A percentile compares a stretch with the other conserved stretches of the same genome.
Evolutionary conservation across 2,113 vertebrate genomes (phyloP).

Genomic region (Antechinus flavipes): DNA sequence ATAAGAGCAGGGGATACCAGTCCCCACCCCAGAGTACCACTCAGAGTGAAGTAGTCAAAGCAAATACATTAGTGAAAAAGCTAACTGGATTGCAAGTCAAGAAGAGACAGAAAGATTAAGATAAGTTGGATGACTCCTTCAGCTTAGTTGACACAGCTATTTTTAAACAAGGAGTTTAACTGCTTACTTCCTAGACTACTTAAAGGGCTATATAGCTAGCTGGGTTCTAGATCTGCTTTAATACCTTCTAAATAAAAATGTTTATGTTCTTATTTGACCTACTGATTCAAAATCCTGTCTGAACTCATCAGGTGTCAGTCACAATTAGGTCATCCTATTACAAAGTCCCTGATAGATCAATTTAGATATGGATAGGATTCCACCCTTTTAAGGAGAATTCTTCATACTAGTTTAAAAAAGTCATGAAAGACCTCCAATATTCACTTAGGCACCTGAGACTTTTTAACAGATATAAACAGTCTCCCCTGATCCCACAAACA

Average conservation of each 20-base stretch:
- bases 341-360: not conserved
- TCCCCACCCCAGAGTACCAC: not conserved
- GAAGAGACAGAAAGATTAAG: not conserved
- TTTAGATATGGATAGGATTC: not conserved
- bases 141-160: not conserved
- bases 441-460: not conserved
- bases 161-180: not conserved
- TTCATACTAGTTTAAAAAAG: not conserved
- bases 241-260: not conserved
- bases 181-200: not conserved
- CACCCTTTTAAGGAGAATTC: not conserved
- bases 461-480: not conserved
- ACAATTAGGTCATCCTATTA: not conserved
- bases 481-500: not conserved
- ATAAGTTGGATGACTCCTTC: not conserved
- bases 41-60: not conserved
- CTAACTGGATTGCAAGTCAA: not conserved
- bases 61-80: not conserved
- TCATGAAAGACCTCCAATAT: not conserved
- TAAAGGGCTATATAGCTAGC: not conserved
- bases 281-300: not conserved
- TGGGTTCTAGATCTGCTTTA: not conserved
- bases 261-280: not conserved
- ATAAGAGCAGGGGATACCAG: no score
- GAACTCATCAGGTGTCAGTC: not conserved